Conservation (phyloP, 1,140 invertebrate species). For the Trissolcus basalis region DNA sequence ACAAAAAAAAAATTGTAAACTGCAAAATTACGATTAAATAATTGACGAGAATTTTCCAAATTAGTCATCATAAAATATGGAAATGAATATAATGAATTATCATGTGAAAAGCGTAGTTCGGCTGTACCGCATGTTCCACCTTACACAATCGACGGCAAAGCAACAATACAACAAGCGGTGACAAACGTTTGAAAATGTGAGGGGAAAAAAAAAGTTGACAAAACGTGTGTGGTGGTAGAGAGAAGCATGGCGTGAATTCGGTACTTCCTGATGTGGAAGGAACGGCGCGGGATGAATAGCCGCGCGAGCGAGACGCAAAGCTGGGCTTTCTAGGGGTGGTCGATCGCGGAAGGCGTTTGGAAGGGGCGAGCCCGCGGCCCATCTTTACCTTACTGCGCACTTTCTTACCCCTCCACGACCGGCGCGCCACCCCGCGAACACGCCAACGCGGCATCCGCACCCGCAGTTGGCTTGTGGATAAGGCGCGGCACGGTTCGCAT, state of each 20-base stretch:
- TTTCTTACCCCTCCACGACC: slow-evolving; percentile 68
- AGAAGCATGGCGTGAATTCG: not conserved
- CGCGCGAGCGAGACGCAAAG: not conserved
- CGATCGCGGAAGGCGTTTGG: slow-evolving; percentile 51
- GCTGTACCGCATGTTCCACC: too few species aligned
- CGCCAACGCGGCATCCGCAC: slow-evolving; percentile 47
- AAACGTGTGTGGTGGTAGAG: too few species aligned
- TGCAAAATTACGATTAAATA: too few species aligned
- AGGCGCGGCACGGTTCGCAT: slow-evolving; percentile 59
- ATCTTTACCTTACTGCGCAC: slow-evolving; percentile 70
- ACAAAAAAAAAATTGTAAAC: too few species aligned
- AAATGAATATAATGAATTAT: too few species aligned
- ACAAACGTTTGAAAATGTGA: too few species aligned
- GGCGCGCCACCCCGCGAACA: slow-evolving; percentile 18
- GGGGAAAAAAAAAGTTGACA: too few species aligned
- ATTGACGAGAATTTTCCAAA: too few species aligned
- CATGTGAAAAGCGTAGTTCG: too few species aligned
- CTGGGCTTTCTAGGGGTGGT: slow-evolving; percentile 35
- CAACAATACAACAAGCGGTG: too few species aligned
- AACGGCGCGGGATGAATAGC: slow-evolving; percentile 1
- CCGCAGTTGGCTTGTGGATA: slow-evolving; percentile 65
- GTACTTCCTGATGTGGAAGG: not conserved
- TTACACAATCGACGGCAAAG: too few species aligned
- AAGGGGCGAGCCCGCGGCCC: slow-evolving; percentile 52
- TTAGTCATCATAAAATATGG: too few species aligned